These are phyloP conservation scores for Calliphora vicina DNA, from an alignment of 1,140 invertebrate genomes.

Conservation along the genomic window DNA sequence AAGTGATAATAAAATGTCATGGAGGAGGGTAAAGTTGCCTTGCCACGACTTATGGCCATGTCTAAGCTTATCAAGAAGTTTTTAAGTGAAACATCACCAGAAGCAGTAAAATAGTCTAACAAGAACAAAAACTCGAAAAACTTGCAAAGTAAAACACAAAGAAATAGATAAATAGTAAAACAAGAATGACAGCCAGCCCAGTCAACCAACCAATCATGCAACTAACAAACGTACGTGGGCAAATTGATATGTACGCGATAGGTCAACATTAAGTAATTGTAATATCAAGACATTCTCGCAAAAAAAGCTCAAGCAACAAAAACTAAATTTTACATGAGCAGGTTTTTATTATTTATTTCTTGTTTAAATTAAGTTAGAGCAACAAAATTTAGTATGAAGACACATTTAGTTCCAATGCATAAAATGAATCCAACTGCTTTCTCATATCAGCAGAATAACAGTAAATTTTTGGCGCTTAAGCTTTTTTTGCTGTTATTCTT, in stretches of 20 bases:
- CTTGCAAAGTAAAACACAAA: neutral
- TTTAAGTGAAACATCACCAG: neutral
- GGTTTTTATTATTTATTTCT: too few species aligned
- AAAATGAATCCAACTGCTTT: too few species aligned
- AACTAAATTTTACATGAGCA: too few species aligned
- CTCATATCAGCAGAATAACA: too few species aligned
- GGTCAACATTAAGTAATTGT: too few species aligned
- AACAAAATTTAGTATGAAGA: too few species aligned
- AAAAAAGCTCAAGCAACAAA: too few species aligned
- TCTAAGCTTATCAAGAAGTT: conserved; percentile 10
- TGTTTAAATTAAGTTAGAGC: too few species aligned
- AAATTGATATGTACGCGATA: neutral
- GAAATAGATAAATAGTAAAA: neutral
- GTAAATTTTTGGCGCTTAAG: too few species aligned
- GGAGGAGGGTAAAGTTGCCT: neutral
- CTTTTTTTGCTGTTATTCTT: too few species aligned
- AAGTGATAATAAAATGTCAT: neutral
- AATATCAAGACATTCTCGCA: too few species aligned
- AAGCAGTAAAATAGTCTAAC: neutral
- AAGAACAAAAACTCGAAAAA: neutral
- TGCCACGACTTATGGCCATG: neutral
- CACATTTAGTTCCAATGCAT: too few species aligned
- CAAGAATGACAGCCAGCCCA: neutral
- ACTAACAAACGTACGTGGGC: neutral
- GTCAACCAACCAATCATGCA: neutral